These are phyloP conservation scores for Saxidomus purpurata DNA, from an alignment of 1,140 invertebrate species.

Conservation along the genomic window DNA sequence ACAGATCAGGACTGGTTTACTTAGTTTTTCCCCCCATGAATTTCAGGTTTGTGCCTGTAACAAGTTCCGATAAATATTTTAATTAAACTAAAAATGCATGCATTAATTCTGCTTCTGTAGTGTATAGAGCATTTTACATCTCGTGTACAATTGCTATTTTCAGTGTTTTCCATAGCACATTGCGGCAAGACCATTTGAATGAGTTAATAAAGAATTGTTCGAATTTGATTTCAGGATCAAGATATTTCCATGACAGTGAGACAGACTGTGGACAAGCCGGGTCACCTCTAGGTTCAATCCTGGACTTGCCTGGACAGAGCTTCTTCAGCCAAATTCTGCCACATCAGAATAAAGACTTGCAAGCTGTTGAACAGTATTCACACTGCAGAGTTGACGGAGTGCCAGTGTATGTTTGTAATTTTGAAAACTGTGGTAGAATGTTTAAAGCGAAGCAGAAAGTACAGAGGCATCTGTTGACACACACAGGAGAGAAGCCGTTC, in stretches of 20 bases:
- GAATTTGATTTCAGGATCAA: background rate
- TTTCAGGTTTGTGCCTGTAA: no score
- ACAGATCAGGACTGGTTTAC: no score
- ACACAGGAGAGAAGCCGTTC: conserved; percentile 71
- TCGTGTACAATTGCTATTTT: no score
- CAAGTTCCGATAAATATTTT: no score
- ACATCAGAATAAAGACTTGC: background rate
- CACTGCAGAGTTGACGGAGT: background rate
- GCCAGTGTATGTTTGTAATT: background rate
- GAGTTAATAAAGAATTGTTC: no score
- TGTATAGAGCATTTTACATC: no score
- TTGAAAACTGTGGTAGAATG: conserved; percentile 27
- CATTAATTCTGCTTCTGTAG: no score
- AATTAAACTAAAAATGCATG: no score
- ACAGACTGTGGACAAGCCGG: background rate
- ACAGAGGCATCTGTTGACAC: conserved; percentile 62
- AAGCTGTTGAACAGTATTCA: background rate
- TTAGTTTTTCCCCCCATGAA: no score
- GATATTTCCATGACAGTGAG: background rate
- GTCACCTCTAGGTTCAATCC: background rate
- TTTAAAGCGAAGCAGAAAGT: conserved; percentile 45
- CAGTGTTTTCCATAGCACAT: no score
- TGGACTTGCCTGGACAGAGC: background rate
- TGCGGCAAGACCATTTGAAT: no score
- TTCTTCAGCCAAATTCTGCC: background rate